A percentile compares a stretch with the other conserved stretches of the same genome.
phyloP scores from a whole-genome alignment of 2,888 invertebrate genomes.

The Thysanoteuthis rhombus region DNA sequence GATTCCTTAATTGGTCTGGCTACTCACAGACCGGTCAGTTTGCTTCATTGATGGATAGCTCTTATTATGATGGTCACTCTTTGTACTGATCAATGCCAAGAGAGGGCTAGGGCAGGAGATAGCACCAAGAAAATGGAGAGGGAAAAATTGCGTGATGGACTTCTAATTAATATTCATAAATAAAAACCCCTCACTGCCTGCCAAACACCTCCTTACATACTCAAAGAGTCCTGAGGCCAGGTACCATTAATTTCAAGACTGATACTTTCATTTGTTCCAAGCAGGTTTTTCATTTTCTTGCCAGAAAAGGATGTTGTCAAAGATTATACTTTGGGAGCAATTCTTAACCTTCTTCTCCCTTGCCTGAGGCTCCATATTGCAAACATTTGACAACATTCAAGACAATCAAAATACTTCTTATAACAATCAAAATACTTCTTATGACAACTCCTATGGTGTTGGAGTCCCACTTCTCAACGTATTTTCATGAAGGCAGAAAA shows the following conservation, averaged over 20 bases:
- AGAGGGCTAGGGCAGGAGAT: not conserved
- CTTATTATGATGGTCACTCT: constrained; percentile 1
- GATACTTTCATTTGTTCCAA: not conserved
- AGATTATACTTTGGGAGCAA: not conserved
- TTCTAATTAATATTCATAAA: not conserved
- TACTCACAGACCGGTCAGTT: not conserved
- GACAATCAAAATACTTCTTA: too few relatives aligned
- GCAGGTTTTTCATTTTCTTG: not conserved
- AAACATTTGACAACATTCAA: too few relatives aligned
- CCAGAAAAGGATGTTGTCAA: not conserved
- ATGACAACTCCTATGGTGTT: too few relatives aligned
- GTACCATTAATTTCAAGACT: not conserved
- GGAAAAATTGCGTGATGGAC: not conserved
- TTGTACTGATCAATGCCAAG: constrained; percentile 12
- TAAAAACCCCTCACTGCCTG: not conserved
- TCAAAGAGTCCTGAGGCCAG: not conserved
- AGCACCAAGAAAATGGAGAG: not conserved
- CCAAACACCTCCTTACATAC: not conserved
- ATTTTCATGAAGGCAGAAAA: too few relatives aligned
- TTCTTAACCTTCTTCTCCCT: too few relatives aligned
- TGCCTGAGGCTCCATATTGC: too few relatives aligned
- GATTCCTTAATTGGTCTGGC: constrained; percentile 12
- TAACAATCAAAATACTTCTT: too few relatives aligned
- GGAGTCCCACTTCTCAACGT: too few relatives aligned
- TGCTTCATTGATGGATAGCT: not conserved